These are phyloP conservation scores for Drusus annulatus DNA, from an alignment of 1,140 invertebrate genomes.

Conservation along the genomic window DNA sequence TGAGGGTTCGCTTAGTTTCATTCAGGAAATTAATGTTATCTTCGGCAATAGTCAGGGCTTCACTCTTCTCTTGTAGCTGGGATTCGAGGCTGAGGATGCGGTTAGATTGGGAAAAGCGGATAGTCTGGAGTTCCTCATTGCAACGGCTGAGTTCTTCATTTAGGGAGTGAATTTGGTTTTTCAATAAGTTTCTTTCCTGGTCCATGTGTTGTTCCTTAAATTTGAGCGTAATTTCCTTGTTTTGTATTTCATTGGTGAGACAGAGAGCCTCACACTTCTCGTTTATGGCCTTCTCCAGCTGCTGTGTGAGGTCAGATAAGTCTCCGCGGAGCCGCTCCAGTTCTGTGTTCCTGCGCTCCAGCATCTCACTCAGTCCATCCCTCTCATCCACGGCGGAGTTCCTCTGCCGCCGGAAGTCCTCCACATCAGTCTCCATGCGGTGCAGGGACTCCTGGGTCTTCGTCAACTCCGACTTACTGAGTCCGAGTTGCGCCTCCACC, in stretches of 20 bases:
- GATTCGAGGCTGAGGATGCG: slow-evolving; percentile 82
- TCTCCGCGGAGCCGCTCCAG: slow-evolving; percentile 79
- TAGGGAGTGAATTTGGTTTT: slow-evolving; percentile 83
- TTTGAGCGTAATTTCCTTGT: slow-evolving; percentile 83
- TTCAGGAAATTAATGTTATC: slow-evolving; percentile 76
- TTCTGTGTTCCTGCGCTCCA: slow-evolving; percentile 80
- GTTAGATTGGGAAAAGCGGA: slow-evolving; percentile 82
- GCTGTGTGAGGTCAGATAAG: slow-evolving; percentile 75
- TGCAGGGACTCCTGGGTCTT: slow-evolving; percentile 74
- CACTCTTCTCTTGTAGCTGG: slow-evolving; percentile 82
- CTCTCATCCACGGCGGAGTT: slow-evolving; percentile 80
- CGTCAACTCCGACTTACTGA: slow-evolving; percentile 74
- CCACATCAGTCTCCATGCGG: slow-evolving; percentile 72
- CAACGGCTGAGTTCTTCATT: slow-evolving; percentile 83
- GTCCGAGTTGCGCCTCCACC: slow-evolving; percentile 75
- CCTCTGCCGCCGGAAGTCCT: slow-evolving; percentile 73
- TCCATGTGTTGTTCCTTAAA: slow-evolving; percentile 88
- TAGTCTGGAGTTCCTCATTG: slow-evolving; percentile 82
- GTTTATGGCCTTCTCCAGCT: slow-evolving; percentile 78
- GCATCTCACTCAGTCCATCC: slow-evolving; percentile 78
- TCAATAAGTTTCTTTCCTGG: slow-evolving; percentile 82
- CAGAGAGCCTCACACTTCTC: slow-evolving; percentile 88
- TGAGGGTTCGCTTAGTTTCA: slow-evolving; percentile 79
- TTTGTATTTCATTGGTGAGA: slow-evolving; percentile 84
- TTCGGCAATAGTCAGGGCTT: slow-evolving; percentile 82